These are phyloP conservation scores for Xenopus borealis DNA, from an alignment of 2,113 vertebrate genomes.

Conservation along the genomic window DNA sequence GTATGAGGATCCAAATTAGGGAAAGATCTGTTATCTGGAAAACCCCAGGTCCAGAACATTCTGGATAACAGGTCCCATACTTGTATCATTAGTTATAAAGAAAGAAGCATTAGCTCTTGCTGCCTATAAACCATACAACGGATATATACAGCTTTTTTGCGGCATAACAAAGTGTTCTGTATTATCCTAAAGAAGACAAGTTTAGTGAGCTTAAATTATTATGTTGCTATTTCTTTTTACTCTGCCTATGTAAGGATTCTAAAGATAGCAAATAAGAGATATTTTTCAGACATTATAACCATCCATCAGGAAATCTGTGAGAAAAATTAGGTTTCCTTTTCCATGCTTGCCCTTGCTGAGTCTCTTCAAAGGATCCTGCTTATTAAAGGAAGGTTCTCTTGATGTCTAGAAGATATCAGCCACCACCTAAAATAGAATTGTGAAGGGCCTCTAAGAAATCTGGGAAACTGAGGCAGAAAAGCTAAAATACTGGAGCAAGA, in stretches of 20 bases:
- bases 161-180: no score
- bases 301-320: slow-evolving; percentile 9
- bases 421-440: slow-evolving; percentile 37
- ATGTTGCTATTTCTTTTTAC: neutral
- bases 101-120: no score
- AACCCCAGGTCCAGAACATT: no score
- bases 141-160: no score
- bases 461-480: slow-evolving; percentile 25
- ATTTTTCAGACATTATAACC: slow-evolving; percentile 22
- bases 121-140: no score
- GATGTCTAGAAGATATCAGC: slow-evolving; percentile 25
- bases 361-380: slow-evolving; percentile 24
- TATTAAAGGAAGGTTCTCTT: slow-evolving; percentile 29
- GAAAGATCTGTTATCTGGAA: no score
- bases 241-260: slow-evolving; percentile 12
- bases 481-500: slow-evolving; percentile 4
- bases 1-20: no score
- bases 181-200: neutral
- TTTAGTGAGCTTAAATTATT: slow-evolving; percentile 13
- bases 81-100: no score
- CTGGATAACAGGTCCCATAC: no score
- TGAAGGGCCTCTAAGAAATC: slow-evolving; percentile 21
- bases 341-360: neutral
- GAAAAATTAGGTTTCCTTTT: slow-evolving; percentile 26
- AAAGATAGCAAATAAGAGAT: slow-evolving; percentile 16